Conservation (phyloP, 2,888 invertebrate species). For the Lysandra bellargus region DNA sequence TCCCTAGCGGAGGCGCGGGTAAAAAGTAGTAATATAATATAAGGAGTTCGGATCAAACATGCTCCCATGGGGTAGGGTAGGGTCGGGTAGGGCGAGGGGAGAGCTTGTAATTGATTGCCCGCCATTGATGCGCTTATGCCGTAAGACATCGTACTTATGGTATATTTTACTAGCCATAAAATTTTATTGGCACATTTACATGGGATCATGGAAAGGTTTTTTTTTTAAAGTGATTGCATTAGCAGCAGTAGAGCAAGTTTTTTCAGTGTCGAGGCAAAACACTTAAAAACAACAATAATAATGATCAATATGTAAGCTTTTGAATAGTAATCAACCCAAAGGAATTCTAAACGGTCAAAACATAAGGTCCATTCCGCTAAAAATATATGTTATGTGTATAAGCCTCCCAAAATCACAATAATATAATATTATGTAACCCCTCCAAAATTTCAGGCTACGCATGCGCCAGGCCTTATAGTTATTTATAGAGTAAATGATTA, state of each 20-base stretch:
- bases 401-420: too few relatives aligned
- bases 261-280: neutral
- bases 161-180: constrained; percentile 33
- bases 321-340: too few relatives aligned
- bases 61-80: constrained; percentile 40
- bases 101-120: constrained; percentile 56
- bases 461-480: too few relatives aligned
- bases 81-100: constrained; percentile 37
- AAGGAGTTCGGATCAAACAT: constrained; percentile 39
- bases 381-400: too few relatives aligned
- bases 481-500: too few relatives aligned
- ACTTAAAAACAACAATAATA: neutral
- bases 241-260: neutral
- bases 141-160: constrained; percentile 34
- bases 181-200: constrained; percentile 19
- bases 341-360: too few relatives aligned
- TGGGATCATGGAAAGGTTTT: constrained; percentile 4
- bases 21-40: constrained; percentile 34
- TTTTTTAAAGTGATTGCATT: neutral
- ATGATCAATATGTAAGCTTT: neutral
- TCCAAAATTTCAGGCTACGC: too few relatives aligned
- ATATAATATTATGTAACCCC: too few relatives aligned
- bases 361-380: too few relatives aligned
- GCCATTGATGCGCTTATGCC: constrained; percentile 53
- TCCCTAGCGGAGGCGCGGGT: constrained; percentile 24